Evolutionary conservation across 2,113 vertebrate species (phyloP).

Genomic region (Athene cunicularia): DNA sequence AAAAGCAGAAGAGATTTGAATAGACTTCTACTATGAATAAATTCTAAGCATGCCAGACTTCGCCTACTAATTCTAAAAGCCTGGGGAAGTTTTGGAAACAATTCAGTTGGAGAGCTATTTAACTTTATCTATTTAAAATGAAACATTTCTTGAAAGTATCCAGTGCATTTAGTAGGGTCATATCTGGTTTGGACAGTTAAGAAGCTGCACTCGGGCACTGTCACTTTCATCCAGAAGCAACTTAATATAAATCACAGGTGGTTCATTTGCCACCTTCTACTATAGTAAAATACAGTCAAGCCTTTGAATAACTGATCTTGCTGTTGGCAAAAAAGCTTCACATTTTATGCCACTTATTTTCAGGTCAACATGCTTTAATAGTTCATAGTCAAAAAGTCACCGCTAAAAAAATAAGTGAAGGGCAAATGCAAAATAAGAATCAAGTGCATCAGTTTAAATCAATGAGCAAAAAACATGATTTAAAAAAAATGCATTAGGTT

Average conservation of each 20-base stretch:
- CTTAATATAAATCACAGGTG: neutral
- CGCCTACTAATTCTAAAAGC: neutral
- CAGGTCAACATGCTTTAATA: neutral
- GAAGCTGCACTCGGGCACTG: neutral
- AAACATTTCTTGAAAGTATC: neutral
- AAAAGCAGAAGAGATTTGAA: conserved; percentile 15
- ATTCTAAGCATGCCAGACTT: conserved; percentile 32
- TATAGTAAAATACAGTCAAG: neutral
- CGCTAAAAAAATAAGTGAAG: conserved; percentile 2
- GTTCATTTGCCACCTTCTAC: neutral
- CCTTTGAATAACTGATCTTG: neutral
- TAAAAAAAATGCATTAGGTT: neutral
- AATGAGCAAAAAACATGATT: neutral
- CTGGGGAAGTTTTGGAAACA: neutral
- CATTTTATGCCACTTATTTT: neutral
- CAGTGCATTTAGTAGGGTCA: neutral
- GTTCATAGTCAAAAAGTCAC: neutral
- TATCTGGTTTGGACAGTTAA: neutral
- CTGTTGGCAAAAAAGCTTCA: neutral
- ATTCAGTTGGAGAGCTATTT: conserved; percentile 17
- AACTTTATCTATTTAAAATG: neutral
- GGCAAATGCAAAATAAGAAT: neutral
- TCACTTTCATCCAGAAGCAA: conserved; percentile 2
- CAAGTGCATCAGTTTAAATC: neutral
- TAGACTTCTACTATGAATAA: conserved; percentile 11